Base-by-base conservation (phyloP, 1,140 invertebrate genomes). In the Apolygus lucorum region DNA sequence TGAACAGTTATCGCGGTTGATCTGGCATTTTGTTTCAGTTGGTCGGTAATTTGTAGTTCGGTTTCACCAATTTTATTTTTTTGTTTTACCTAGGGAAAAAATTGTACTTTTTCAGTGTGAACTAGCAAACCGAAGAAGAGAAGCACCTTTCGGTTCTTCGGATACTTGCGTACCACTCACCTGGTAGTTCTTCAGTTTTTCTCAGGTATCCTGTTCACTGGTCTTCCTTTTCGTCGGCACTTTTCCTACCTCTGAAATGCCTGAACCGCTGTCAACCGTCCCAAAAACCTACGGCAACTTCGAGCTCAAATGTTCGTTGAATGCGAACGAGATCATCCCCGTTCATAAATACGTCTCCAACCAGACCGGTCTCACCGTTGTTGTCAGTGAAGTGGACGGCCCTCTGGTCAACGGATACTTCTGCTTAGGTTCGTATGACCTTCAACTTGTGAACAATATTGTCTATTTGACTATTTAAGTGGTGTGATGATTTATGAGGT, bases 321-420 rank as follows among this genome's bases (percentile, higher is more conserved):
- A 85, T 78, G 85, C 85, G 0, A 87, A 86, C 72, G 83, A 86
- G 76, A 81, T 83, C n/a, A 84, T 92, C 76, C 88, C 90, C 52
- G 87, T 95, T 1, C 84, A 87, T 72, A 92, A 94, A 79, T 95
- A 92, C 78, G 85, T 85, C 73, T 94, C 91, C 0, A 84, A 83
- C 67, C 84, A 83, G 72, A 93, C 91, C 4, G 91, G 91, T 8
- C 75, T 95, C 13, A 89, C 85, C 17, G 84, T 95, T 59, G 86
- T 89, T 70, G 85, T 94, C 70, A 90, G 90, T 13, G 85, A 93
- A 76, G 87, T 94, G 2, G 90, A 92, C 70, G 92, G 92, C 8
- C 93, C 93, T 21, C 79, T 94, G 28, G 91, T 95, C 0, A 87
- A 89, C 77, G 91, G 92, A 70, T 93, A 89, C 77, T 91, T 95